Conservation (phyloP, 2,888 invertebrate genomes). For the Biston betularia region DNA sequence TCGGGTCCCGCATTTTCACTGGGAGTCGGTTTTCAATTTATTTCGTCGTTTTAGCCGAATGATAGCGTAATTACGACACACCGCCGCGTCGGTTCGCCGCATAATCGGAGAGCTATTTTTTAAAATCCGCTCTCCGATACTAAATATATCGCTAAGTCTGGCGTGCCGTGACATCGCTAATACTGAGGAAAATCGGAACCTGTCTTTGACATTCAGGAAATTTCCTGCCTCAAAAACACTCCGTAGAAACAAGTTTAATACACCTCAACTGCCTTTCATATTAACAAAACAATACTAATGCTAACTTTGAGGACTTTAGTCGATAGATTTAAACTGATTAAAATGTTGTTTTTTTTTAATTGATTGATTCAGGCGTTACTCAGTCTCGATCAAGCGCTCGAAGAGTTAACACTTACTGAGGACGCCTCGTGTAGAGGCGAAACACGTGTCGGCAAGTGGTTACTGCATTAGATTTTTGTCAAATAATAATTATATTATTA, state of each 20-base stretch:
- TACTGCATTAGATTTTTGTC: no score
- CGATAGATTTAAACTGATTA: not conserved
- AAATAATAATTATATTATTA: no score
- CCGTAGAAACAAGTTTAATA: conserved; percentile 11
- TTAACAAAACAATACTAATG: not conserved
- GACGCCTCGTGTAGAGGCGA: no score
- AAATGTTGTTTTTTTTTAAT: no score
- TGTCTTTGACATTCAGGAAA: conserved; percentile 54
- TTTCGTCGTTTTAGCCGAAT: conserved; percentile 79
- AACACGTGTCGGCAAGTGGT: no score
- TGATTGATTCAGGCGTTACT: no score
- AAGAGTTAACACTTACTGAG: no score
- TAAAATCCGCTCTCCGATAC: conserved; percentile 39
- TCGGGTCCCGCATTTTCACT: conserved; percentile 74
- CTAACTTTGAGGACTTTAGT: not conserved
- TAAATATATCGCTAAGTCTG: conserved; percentile 26
- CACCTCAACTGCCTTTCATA: not conserved
- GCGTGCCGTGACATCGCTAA: conserved; percentile 33
- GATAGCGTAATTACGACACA: conserved; percentile 77
- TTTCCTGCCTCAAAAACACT: conserved; percentile 42
- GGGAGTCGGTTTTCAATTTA: conserved; percentile 81
- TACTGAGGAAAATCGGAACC: conserved; percentile 33
- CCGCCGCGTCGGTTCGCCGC: conserved; percentile 65
- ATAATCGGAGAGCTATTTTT: conserved; percentile 69
- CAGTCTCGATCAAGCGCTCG: no score